Evolutionary conservation across 2,113 vertebrate species (phyloP).

Genomic region (Entosphenus tridentatus): DNA sequence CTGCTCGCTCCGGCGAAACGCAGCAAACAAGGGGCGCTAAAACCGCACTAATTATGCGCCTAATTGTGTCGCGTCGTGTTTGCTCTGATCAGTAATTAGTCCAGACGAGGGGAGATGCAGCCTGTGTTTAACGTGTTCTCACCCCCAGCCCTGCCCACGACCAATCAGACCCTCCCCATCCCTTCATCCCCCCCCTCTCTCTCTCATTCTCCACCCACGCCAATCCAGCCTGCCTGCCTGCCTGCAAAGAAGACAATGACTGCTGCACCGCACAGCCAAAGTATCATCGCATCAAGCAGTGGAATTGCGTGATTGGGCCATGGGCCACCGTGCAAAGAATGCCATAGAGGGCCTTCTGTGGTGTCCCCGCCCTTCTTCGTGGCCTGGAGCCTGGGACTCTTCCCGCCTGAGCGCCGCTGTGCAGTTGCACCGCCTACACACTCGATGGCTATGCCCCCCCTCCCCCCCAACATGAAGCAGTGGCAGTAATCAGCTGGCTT

Average conservation of each 20-base stretch:
- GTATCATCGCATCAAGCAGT: too few species aligned
- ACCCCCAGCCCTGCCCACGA: not conserved
- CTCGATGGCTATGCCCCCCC: too few species aligned
- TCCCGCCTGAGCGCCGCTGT: too few species aligned
- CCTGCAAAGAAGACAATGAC: slow-evolving; percentile 1
- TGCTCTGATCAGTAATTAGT: slow-evolving; percentile 5
- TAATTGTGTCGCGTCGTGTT: slow-evolving; percentile 3
- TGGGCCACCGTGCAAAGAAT: too few species aligned
- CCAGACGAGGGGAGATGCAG: not conserved
- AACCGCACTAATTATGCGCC: slow-evolving; percentile 1
- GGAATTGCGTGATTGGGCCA: too few species aligned
- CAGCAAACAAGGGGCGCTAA: not conserved
- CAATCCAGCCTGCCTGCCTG: not conserved
- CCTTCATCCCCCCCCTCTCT: not conserved
- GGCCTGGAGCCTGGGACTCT: too few species aligned
- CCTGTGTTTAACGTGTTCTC: not conserved
- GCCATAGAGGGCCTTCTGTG: too few species aligned
- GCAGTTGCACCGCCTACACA: too few species aligned
- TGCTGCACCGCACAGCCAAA: not conserved
- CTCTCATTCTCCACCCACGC: not conserved
- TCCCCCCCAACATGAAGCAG: too few species aligned
- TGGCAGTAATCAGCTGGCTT: too few species aligned
- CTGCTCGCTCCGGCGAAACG: not conserved
- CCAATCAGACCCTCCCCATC: slow-evolving; percentile 1
- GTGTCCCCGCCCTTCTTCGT: too few species aligned